Conservation (phyloP, 2,797 vertebrate species). For the Pygocentrus nattereri region DNA sequence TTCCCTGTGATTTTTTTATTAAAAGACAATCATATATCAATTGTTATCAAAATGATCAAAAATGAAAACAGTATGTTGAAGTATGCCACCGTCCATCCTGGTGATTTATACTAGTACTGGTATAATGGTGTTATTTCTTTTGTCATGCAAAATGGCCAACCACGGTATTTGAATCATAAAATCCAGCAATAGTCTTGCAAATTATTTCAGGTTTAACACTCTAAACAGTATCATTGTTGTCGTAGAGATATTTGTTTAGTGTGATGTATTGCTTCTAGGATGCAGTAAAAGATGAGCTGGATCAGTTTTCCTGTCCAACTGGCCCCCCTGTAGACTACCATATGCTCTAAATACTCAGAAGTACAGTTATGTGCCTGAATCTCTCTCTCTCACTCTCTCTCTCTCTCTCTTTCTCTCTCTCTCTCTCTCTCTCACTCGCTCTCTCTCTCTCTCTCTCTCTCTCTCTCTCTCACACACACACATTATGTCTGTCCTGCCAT, state of each 20-base stretch:
- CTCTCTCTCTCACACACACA: not conserved
- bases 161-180: not conserved
- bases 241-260: slow-evolving; percentile 36
- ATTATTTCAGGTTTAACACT: not conserved
- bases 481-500: slow-evolving; percentile 24
- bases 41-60: no score
- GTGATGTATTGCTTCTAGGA: slow-evolving; percentile 32
- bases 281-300: slow-evolving; percentile 50
- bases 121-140: no score
- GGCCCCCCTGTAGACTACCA: slow-evolving; percentile 53
- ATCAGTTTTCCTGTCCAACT: slow-evolving; percentile 52
- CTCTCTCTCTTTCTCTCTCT: slow-evolving; percentile 1
- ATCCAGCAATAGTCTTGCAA: not conserved
- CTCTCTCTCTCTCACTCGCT: not conserved
- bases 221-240: slow-evolving; percentile 29
- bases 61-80: no score
- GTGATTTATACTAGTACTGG: no score
- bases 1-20: no score
- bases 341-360: slow-evolving; percentile 55
- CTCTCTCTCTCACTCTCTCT: slow-evolving; percentile 14
- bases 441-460: slow-evolving; percentile 4
- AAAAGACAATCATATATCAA: no score
- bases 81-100: no score
- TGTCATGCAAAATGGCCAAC: no score
- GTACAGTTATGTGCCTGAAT: slow-evolving; percentile 15